Conservation (phyloP, 1,140 invertebrate species). For the Apocrypta bakeri region DNA sequence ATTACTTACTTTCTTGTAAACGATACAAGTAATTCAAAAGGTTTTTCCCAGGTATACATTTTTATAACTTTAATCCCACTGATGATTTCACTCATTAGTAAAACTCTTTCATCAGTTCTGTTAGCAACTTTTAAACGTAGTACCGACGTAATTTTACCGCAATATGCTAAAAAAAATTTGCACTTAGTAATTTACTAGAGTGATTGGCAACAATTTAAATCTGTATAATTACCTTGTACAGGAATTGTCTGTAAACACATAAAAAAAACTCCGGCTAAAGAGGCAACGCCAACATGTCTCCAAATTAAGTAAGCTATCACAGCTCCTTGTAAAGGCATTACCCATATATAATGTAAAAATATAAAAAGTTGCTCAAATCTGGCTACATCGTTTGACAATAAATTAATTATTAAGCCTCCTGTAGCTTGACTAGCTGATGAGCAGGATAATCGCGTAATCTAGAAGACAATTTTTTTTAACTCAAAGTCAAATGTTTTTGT, state of each 20-base stretch:
- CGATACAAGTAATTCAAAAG: slow-evolving; percentile 80
- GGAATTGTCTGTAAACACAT: slow-evolving; percentile 79
- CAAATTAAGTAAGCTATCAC: slow-evolving; percentile 80
- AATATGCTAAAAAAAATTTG: slow-evolving; percentile 38
- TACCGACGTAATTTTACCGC: slow-evolving; percentile 45
- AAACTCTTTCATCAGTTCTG: slow-evolving; percentile 77
- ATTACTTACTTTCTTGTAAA: slow-evolving; percentile 57
- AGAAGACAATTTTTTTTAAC: not conserved
- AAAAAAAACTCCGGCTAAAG: slow-evolving; percentile 77
- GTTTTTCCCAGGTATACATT: slow-evolving; percentile 91
- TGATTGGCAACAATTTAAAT: not conserved
- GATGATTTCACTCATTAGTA: slow-evolving; percentile 80
- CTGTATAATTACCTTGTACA: slow-evolving; percentile 74
- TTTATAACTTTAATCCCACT: slow-evolving; percentile 80
- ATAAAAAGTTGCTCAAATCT: slow-evolving; percentile 73
- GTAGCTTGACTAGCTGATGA: slow-evolving; percentile 78
- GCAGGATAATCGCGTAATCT: slow-evolving; percentile 68
- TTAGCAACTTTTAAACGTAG: slow-evolving; percentile 72
- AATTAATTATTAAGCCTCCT: slow-evolving; percentile 90
- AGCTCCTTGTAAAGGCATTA: slow-evolving; percentile 83
- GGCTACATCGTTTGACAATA: slow-evolving; percentile 88
- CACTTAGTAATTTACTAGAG: not conserved
- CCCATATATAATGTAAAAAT: slow-evolving; percentile 80
- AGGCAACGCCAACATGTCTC: slow-evolving; percentile 76
- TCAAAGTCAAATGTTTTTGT: not conserved